These are phyloP conservation scores for Meloidogyne hapla DNA, from an alignment of 1,140 invertebrate genomes.

Conservation along the genomic window DNA sequence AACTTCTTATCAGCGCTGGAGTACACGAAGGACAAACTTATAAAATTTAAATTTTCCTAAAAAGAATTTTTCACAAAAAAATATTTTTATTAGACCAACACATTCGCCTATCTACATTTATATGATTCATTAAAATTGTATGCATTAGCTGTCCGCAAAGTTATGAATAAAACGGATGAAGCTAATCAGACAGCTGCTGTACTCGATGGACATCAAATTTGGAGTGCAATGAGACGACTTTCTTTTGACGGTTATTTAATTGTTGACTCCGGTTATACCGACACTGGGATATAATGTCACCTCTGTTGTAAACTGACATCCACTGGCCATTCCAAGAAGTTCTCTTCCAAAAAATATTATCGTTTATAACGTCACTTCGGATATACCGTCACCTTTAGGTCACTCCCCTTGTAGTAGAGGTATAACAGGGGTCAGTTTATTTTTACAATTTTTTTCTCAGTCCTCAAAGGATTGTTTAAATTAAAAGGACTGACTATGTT, in stretches of 20 bases:
- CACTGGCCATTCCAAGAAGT: no score
- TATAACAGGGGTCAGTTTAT: no score
- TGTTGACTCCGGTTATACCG: background rate
- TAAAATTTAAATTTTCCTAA: background rate
- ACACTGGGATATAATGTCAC: no score
- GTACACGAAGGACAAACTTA: background rate
- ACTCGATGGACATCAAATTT: conserved; percentile 53
- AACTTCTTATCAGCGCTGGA: no score
- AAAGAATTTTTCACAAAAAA: no score
- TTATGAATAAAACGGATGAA: conserved; percentile 37
- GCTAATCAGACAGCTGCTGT: conserved; percentile 47
- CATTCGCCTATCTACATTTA: conserved; percentile 59
- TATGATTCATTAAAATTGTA: conserved; percentile 59
- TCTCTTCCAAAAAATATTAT: no score
- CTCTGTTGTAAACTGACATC: no score
- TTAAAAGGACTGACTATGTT: background rate
- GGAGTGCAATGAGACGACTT: conserved; percentile 60
- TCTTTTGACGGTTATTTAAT: conserved; percentile 52
- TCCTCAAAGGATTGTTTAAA: no score
- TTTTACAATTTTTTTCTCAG: no score
- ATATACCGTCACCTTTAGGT: no score
- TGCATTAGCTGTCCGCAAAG: conserved; percentile 53
- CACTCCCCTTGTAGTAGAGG: no score
- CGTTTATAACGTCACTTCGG: no score
- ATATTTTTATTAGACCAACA: conserved; percentile 52